Percentiles rank a stretch among this genome's conserved stretches.
Conservation (phyloP, 2,888 invertebrate genomes). For the Drosophila tanythrix region DNA sequence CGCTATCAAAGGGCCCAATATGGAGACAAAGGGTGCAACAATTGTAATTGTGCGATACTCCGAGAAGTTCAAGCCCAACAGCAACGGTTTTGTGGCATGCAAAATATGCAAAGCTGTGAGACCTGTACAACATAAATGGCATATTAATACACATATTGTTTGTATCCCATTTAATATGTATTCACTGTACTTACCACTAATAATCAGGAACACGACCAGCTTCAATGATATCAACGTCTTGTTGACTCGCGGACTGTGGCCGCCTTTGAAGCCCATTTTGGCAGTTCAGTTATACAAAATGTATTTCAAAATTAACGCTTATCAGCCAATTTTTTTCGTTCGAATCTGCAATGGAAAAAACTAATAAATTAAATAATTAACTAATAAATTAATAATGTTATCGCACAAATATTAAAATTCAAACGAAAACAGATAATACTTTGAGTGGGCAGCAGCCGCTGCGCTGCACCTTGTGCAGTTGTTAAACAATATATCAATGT, state of each 20-base stretch:
- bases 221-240: constrained; percentile 91
- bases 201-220: constrained; percentile 92
- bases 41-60: constrained; percentile 92
- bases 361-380: neutral
- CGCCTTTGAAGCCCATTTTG: constrained; percentile 80
- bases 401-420: neutral
- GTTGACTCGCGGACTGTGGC: constrained; percentile 86
- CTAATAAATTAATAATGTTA: neutral
- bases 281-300: constrained; percentile 4
- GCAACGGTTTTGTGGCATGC: constrained; percentile 88
- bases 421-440: neutral
- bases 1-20: constrained; percentile 91
- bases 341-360: constrained; percentile 12
- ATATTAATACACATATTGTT: neutral
- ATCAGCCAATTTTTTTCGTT: constrained; percentile 13
- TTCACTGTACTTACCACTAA: constrained; percentile 87
- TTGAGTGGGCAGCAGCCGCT: constrained; percentile 19
- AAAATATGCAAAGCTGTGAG: constrained; percentile 93
- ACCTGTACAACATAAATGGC: constrained; percentile 85
- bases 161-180: neutral
- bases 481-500: constrained; percentile 31
- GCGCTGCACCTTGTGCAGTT: constrained; percentile 24
- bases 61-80: constrained; percentile 88
- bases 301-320: neutral
- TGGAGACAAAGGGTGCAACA: constrained; percentile 91